Conservation (phyloP, 1,140 invertebrate species). For the Kradibia gibbosae region DNA sequence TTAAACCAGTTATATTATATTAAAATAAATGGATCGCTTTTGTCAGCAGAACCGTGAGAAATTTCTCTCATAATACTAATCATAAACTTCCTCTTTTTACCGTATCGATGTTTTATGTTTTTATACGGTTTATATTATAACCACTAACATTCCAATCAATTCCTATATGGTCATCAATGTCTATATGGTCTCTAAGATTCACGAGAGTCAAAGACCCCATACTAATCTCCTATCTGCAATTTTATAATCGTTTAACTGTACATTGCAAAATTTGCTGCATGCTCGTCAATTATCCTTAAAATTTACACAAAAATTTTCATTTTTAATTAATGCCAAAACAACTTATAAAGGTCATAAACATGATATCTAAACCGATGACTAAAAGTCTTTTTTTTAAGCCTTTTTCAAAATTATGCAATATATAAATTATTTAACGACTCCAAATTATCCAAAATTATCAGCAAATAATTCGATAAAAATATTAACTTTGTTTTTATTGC, state of each 20-base stretch:
- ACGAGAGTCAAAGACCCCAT: background rate
- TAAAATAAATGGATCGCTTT: background rate
- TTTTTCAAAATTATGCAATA: too few relatives aligned
- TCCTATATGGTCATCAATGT: background rate
- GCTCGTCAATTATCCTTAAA: too few relatives aligned
- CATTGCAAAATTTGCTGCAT: background rate
- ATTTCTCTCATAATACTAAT: slow-evolving; percentile 14
- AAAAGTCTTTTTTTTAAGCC: too few relatives aligned
- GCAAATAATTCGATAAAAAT: too few relatives aligned
- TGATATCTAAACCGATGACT: too few relatives aligned
- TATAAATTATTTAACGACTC: too few relatives aligned
- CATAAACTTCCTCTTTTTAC: background rate
- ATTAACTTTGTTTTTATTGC: too few relatives aligned
- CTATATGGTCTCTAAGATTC: background rate
- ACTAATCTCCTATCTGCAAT: background rate
- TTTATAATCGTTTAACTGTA: background rate
- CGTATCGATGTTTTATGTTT: background rate
- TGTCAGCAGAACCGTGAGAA: background rate
- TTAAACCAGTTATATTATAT: background rate
- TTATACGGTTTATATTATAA: background rate
- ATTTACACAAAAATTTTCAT: too few relatives aligned
- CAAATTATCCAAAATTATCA: too few relatives aligned
- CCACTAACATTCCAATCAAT: background rate
- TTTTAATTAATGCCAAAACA: too few relatives aligned
- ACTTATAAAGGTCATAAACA: too few relatives aligned